Percentiles rank a stretch among this genome's conserved stretches.
phyloP scores from a whole-genome alignment of 2,888 invertebrate genomes.

The Plagodis pulveraria region DNA sequence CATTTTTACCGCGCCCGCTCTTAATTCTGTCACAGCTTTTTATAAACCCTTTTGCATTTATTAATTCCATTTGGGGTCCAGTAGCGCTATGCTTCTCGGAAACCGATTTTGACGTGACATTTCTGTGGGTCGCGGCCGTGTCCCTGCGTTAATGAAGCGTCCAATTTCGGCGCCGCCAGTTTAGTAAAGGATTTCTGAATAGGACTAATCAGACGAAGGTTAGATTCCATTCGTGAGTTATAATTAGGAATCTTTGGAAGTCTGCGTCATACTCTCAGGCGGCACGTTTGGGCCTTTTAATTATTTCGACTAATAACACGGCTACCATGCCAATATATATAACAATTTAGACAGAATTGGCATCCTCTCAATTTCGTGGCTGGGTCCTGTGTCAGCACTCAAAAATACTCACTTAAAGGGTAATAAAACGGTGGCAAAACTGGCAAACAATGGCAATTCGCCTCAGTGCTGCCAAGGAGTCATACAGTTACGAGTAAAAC shows the following conservation, averaged over 20 bases:
- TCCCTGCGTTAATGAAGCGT: slow-evolving; percentile 80
- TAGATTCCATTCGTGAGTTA: slow-evolving; percentile 47
- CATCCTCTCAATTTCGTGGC: slow-evolving; percentile 33
- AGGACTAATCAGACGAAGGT: slow-evolving; percentile 60
- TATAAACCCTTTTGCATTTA: slow-evolving; percentile 83
- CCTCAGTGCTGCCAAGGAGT: slow-evolving; percentile 56
- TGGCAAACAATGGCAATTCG: slow-evolving; percentile 73
- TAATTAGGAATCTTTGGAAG: slow-evolving; percentile 48
- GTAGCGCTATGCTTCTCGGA: slow-evolving; percentile 83
- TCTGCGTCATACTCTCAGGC: slow-evolving; percentile 31
- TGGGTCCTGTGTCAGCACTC: slow-evolving; percentile 39
- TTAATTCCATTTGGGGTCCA: slow-evolving; percentile 81
- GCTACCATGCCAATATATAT: slow-evolving; percentile 16
- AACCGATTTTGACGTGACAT: slow-evolving; percentile 80
- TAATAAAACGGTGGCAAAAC: slow-evolving; percentile 60
- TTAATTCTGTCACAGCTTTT: slow-evolving; percentile 84
- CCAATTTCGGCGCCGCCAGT: slow-evolving; percentile 76
- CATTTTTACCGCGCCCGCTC: slow-evolving; percentile 79
- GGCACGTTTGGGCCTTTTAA: slow-evolving; percentile 26
- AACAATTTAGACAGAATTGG: slow-evolving; percentile 16
- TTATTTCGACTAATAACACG: slow-evolving; percentile 21
- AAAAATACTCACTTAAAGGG: slow-evolving; percentile 46
- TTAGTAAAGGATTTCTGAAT: slow-evolving; percentile 55
- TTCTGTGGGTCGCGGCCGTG: slow-evolving; percentile 73
- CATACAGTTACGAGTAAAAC: slow-evolving; percentile 63